phyloP scores from a whole-genome alignment of 1,140 invertebrate genomes.

The Vanessa tameamea region DNA sequence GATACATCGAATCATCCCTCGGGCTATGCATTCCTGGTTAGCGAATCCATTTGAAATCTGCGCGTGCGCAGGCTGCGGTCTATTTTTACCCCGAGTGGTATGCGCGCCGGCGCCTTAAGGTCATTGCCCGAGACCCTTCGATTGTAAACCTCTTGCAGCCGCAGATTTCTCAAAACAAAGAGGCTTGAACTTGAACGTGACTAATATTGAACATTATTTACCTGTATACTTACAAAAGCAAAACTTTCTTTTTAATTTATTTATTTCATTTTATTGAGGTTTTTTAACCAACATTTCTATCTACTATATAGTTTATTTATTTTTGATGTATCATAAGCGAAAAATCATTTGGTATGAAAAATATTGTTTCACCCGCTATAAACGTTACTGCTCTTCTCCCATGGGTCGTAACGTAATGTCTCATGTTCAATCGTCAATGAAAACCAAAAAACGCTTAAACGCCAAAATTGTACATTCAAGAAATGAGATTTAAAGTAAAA shows the following conservation, averaged over 20 bases:
- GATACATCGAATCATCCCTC: not conserved
- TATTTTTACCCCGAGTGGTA: slow-evolving; percentile 59
- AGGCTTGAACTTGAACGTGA: slow-evolving; percentile 32
- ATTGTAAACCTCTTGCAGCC: slow-evolving; percentile 24
- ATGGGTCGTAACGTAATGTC: too few species aligned
- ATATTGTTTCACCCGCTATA: too few species aligned
- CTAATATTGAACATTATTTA: slow-evolving; percentile 15
- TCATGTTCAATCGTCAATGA: too few species aligned
- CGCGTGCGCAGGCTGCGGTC: slow-evolving; percentile 44
- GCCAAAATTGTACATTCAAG: too few species aligned
- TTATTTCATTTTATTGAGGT: too few species aligned
- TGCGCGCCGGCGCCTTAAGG: slow-evolving; percentile 52
- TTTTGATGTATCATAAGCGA: too few species aligned
- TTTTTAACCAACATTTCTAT: too few species aligned
- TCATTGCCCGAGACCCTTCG: slow-evolving; percentile 47
- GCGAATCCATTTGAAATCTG: slow-evolving; percentile 37
- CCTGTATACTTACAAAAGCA: not conserved
- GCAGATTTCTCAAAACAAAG: slow-evolving; percentile 41
- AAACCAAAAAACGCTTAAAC: too few species aligned
- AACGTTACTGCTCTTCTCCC: too few species aligned
- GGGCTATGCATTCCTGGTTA: slow-evolving; percentile 39
- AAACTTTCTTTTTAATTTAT: not conserved
- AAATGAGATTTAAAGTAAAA: too few species aligned
- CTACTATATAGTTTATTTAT: too few species aligned
- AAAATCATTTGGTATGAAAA: too few species aligned